phyloP scores from a whole-genome alignment of 2,888 invertebrate species.

The Itoplectis maculator region DNA sequence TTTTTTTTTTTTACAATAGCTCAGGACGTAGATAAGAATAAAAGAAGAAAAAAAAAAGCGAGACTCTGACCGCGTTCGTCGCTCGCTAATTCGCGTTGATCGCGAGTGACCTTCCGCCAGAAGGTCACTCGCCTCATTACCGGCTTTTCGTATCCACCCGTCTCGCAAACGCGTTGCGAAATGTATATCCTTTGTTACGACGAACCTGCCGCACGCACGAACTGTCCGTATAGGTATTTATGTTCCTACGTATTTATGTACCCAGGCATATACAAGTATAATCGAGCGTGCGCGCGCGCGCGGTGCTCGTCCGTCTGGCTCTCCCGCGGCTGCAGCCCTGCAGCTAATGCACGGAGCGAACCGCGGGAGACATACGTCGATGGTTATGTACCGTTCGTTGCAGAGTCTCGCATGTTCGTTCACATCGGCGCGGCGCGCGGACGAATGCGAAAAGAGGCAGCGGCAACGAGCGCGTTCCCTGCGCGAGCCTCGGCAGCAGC shows the following conservation, averaged over 20 bases:
- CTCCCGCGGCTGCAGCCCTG: background rate
- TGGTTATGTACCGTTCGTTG: constrained; percentile 58
- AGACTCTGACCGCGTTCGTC: constrained; percentile 34
- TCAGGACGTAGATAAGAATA: constrained; percentile 13
- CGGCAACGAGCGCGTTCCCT: constrained; percentile 20
- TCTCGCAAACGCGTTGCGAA: constrained; percentile 58
- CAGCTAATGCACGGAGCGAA: constrained; percentile 31
- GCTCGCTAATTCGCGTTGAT: constrained; percentile 36
- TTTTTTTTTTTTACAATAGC: constrained; percentile 8
- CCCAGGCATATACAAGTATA: background rate
- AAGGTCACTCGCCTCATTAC: constrained; percentile 64
- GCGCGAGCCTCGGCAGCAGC: constrained; percentile 23
- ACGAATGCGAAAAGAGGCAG: background rate
- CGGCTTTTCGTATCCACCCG: constrained; percentile 39
- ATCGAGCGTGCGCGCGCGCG: no score
- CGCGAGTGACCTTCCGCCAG: constrained; percentile 63
- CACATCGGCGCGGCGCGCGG: constrained; percentile 26
- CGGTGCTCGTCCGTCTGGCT: constrained; percentile 29
- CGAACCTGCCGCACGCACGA: constrained; percentile 38
- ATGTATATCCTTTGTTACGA: constrained; percentile 50
- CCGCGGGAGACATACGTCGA: constrained; percentile 47
- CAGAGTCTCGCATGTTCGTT: constrained; percentile 51
- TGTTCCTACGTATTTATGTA: no score
- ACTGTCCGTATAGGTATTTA: no score
- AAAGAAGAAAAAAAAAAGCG: background rate